Base-by-base conservation (phyloP, 2,888 invertebrate genomes). In the Thalpophila matura region DNA sequence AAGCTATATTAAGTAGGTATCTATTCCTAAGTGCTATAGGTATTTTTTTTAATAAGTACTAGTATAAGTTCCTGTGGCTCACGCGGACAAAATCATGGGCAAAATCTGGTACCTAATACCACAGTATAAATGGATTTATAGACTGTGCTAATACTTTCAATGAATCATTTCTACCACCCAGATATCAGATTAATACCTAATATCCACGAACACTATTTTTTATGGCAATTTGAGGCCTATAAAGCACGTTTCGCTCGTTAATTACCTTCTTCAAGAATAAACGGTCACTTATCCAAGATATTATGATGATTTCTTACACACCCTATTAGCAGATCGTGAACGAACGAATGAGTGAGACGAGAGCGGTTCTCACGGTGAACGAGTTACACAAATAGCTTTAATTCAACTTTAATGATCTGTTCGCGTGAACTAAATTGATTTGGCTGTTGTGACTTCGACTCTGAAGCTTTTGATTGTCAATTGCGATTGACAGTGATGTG, bases 391-490 rank as follows among this genome's bases (percentile, higher is more conserved):
- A 88, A 89, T 87, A 87, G 82, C 90, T 91, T 89, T 93, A 91
- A 93, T 94, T 92, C 89, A 90, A 91, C 88, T 92, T 88, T 94
- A 93, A 94, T 93, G 94, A 92, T 84, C 86, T 83, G 85, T 84
- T 94, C 89, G 94, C 94, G 94, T 94, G 94, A 94, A 94, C 89
- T 85, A 92, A 93, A 94, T 94, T 94, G 94, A 94, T 94, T 94
- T 89, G 92, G 75, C 75, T 91, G 88, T 92, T 91, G 89, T 89
- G 91, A 89, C 88, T 89, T 77, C 79, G 47, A 43, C 50, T 65
- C 77, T 66, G 38, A 50, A 45, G 62, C 58, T 73, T 78, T 78
- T 78, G 53, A 73, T 63, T 68, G 80, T 70, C 81, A 75, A 74
- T 74, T 43, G 47, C 31, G 46, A 59, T 55, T 69, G 70, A 61